Percentiles rank a stretch among this genome's conserved stretches.
Evolutionary conservation across 2,797 vertebrate genomes (phyloP).

Genomic region (Acanthopagrus latus): DNA sequence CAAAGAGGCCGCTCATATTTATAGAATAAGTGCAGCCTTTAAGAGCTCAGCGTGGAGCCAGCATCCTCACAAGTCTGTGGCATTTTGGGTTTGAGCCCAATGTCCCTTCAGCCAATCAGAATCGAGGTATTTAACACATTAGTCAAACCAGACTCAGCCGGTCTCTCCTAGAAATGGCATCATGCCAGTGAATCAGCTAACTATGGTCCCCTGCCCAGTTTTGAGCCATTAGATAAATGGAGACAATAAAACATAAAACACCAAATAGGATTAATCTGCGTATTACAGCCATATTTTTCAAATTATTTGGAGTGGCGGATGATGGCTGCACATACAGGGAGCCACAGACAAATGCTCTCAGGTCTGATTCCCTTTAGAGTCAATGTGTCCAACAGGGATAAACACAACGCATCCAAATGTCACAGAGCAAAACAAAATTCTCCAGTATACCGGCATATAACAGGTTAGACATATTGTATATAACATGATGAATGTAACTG

Average conservation of each 20-base stretch:
- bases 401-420: not conserved
- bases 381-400: not conserved
- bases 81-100: constrained; percentile 3
- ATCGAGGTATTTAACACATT: constrained; percentile 3
- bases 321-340: constrained; percentile 6
- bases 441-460: not conserved
- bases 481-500: not conserved
- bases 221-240: constrained; percentile 60
- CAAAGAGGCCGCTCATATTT: not conserved
- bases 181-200: constrained; percentile 42
- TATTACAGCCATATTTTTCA: constrained; percentile 54
- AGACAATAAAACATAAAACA: constrained; percentile 1
- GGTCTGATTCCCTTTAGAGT: constrained; percentile 3
- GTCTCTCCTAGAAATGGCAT: not conserved
- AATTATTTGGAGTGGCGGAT: constrained; percentile 37
- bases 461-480: too few relatives aligned
- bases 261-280: constrained; percentile 39
- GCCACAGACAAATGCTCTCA: constrained; percentile 4
- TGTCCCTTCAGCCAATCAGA: constrained; percentile 23
- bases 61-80: not conserved
- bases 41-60: constrained; percentile 1
- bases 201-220: constrained; percentile 26
- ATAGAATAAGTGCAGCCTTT: not conserved
- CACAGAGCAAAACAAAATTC: not conserved
- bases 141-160: constrained; percentile 29